Conservation (phyloP, 2,888 invertebrate species). For the Eumacrocentrus americanus region DNA sequence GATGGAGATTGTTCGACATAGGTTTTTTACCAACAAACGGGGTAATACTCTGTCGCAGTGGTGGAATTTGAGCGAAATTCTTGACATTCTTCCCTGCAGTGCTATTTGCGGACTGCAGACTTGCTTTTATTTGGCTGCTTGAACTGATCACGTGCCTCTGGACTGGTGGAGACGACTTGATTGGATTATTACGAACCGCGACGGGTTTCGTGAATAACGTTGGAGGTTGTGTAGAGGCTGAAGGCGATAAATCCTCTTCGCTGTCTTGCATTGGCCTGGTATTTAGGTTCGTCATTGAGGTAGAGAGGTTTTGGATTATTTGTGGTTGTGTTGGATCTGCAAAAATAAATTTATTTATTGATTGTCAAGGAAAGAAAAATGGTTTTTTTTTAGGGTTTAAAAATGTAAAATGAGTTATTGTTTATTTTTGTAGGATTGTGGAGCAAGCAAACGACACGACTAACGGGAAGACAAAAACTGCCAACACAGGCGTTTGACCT, state of each 20-base stretch:
- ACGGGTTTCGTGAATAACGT: conserved; percentile 52
- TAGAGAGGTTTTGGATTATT: conserved; percentile 59
- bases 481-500: conserved; percentile 4
- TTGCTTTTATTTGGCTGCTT: conserved; percentile 57
- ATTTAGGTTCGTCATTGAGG: conserved; percentile 54
- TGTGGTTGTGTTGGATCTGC: conserved; percentile 64
- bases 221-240: conserved; percentile 44
- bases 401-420: no score
- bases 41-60: conserved; percentile 54
- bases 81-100: conserved; percentile 48
- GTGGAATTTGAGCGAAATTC: conserved; percentile 57
- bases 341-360: conserved; percentile 34
- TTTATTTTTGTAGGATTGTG: neutral
- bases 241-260: conserved; percentile 45
- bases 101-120: conserved; percentile 51
- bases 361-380: conserved; percentile 8
- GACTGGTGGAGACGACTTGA: conserved; percentile 56
- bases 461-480: conserved; percentile 2
- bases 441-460: neutral
- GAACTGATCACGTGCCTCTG: conserved; percentile 55
- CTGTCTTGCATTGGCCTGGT: conserved; percentile 42
- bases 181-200: conserved; percentile 56
- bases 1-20: conserved; percentile 29
- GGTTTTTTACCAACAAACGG: conserved; percentile 52
- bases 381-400: neutral